These are phyloP conservation scores for Hemicordylus capensis DNA, from an alignment of 2,113 vertebrate species.

Conservation along the genomic window DNA sequence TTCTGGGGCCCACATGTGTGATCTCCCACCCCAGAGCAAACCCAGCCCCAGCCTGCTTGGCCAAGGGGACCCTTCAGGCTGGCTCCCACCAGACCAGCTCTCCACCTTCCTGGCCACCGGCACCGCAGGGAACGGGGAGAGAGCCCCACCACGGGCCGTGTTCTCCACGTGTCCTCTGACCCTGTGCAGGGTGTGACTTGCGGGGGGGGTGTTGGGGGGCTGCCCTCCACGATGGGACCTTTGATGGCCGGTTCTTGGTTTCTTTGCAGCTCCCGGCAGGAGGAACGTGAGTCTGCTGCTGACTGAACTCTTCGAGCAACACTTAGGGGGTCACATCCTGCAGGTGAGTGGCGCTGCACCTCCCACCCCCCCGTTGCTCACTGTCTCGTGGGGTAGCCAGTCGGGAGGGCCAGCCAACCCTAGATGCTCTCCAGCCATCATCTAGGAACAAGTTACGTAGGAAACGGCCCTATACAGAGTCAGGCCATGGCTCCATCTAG, in stretches of 20 bases:
- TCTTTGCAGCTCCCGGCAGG: conserved; percentile 44
- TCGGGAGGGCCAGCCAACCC: not conserved
- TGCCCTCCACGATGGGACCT: rapidly evolving
- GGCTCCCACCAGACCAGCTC: too few species aligned
- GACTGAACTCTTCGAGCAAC: conserved; percentile 88
- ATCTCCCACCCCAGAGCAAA: too few species aligned
- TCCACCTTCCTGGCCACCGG: too few species aligned
- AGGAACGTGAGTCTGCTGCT: conserved; percentile 77
- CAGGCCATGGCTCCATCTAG: too few species aligned
- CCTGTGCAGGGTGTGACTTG: rapidly evolving
- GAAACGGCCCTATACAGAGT: too few species aligned
- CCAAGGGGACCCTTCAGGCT: too few species aligned
- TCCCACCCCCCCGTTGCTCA: not conserved
- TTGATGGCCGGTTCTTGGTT: conserved; percentile 1
- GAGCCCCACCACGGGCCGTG: too few species aligned
- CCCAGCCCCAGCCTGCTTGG: too few species aligned
- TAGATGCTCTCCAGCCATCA: not conserved
- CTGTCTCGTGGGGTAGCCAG: not conserved
- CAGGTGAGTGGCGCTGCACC: conserved; percentile 75
- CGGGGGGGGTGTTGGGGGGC: not conserved
- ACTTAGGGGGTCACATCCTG: conserved; percentile 88
- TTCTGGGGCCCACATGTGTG: too few species aligned
- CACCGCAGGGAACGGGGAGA: too few species aligned
- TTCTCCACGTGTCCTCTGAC: too few species aligned
- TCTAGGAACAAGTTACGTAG: too few species aligned